Percentiles rank a stretch among this genome's conserved stretches.
These are phyloP conservation scores for Mimumesa dahlbomi DNA, from an alignment of 2,888 invertebrate genomes.

Conservation along the genomic window DNA sequence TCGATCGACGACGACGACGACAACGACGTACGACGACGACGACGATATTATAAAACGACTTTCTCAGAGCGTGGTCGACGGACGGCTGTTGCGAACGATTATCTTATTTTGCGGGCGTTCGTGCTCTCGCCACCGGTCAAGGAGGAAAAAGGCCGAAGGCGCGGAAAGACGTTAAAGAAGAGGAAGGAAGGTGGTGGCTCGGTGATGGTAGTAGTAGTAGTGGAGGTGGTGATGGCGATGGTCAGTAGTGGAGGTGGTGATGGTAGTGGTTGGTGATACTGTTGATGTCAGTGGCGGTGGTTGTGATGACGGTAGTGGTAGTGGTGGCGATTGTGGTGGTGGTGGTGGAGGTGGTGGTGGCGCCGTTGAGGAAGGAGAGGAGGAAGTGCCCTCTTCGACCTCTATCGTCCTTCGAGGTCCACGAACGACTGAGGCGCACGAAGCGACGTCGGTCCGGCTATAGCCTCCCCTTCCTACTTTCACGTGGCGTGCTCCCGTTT, in stretches of 20 bases:
- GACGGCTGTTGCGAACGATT: slow-evolving; percentile 40
- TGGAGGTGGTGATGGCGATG: slow-evolving; percentile 17
- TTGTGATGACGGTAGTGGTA: not conserved
- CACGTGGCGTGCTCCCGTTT: slow-evolving; percentile 78
- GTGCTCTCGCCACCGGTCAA: slow-evolving; percentile 41
- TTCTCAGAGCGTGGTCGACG: slow-evolving; percentile 32
- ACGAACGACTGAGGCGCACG: slow-evolving; percentile 79
- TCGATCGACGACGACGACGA: no score
- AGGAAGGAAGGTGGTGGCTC: slow-evolving; percentile 7
- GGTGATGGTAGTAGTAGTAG: slow-evolving; percentile 12
- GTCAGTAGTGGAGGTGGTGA: not conserved
- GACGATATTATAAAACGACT: slow-evolving; percentile 20
- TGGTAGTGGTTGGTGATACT: no score
- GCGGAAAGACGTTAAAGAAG: slow-evolving; percentile 10
- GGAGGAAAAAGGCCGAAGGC: slow-evolving; percentile 28
- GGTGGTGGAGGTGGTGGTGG: slow-evolving; percentile 17
- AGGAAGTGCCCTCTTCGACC: slow-evolving; percentile 77
- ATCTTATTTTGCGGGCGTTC: slow-evolving; percentile 43
- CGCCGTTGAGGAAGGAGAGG: slow-evolving; percentile 58
- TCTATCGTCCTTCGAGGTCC: slow-evolving; percentile 80
- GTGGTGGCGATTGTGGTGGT: slow-evolving; percentile 27
- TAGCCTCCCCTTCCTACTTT: slow-evolving; percentile 77
- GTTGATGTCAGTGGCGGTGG: not conserved
- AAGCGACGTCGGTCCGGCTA: slow-evolving; percentile 76
- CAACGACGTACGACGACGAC: slow-evolving; percentile 39